Conservation (phyloP, 2,113 vertebrate species). For the Anser cygnoides region DNA sequence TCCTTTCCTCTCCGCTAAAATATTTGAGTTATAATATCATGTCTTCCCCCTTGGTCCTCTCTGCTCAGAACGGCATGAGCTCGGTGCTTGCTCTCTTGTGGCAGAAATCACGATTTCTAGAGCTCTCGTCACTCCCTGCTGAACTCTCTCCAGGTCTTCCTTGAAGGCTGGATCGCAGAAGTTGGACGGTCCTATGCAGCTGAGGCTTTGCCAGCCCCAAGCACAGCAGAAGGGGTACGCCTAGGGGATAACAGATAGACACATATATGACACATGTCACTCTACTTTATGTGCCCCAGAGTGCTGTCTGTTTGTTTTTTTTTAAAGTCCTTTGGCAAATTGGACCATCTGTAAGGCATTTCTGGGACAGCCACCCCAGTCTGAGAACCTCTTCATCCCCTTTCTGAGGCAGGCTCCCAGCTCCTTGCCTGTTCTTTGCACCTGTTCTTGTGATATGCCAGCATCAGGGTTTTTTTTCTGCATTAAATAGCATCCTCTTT, state of each 20-base stretch:
- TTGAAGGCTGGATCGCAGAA: background rate
- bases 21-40: background rate
- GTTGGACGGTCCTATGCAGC: background rate
- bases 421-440: fast-evolving
- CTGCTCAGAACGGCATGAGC: background rate
- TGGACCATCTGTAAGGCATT: background rate
- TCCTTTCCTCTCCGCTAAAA: background rate
- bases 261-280: fast-evolving
- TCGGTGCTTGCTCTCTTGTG: background rate
- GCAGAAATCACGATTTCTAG: background rate
- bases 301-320: background rate
- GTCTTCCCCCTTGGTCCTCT: background rate
- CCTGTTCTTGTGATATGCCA: background rate
- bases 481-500: background rate
- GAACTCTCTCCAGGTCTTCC: background rate
- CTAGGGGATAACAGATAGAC: background rate
- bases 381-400: background rate
- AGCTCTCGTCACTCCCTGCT: background rate
- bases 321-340: fast-evolving
- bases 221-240: background rate
- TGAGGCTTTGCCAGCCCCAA: background rate
- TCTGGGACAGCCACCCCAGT: background rate
- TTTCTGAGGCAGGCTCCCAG: background rate
- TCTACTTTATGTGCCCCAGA: background rate
- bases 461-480: background rate